Base-by-base conservation (phyloP, 1,140 invertebrate genomes). In the Cotesia chilonis region DNA sequence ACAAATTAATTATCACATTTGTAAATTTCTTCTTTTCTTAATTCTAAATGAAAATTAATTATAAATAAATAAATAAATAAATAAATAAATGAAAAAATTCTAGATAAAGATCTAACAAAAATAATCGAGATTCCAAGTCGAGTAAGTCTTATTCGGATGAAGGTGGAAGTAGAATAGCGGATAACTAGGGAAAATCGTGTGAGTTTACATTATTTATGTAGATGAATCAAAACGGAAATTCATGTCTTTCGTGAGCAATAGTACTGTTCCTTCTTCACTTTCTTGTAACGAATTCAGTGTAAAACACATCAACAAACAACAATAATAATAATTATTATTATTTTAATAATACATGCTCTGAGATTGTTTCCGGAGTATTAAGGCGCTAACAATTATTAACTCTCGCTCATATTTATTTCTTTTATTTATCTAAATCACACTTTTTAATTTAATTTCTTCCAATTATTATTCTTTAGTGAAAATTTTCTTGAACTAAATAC, bases 201-300 rank as follows among this genome's bases (percentile, higher is more conserved):
- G 57, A 20, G 57, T 20, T 17, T 20, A 28, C 17, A 20, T 59
- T 59, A 28, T 59, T 59, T 59, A 59, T 6, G 9, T 59, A 20
- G 5, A n/a, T 55, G 57, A 59, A 59, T 59, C 9, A 59, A 59
- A 59, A 20, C 54, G 54, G 54, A 20, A 59, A 59, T 59, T 59
- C 28, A 59, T 28, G 28, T 59, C 57, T 59, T 59, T 59, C 57
- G 17, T 59, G 57, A 59, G 57, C 17, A 9, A 28, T 28, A 59
- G 28, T 59, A 28, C 20, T 28, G 28, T 28, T 28, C n/a, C 57
- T 59, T 9, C 14, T 59, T 59, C 57, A 59, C 57, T 59, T 59
- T 59, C 57, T 59, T 17, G 9, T 20, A 20, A 59, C 17, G 41
- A 47, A 47, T 47, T 47, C 5, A 47, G 10, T 28, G 17, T 28